Conservation (phyloP, 2,797 vertebrate genomes). For the Emys orbicularis region DNA sequence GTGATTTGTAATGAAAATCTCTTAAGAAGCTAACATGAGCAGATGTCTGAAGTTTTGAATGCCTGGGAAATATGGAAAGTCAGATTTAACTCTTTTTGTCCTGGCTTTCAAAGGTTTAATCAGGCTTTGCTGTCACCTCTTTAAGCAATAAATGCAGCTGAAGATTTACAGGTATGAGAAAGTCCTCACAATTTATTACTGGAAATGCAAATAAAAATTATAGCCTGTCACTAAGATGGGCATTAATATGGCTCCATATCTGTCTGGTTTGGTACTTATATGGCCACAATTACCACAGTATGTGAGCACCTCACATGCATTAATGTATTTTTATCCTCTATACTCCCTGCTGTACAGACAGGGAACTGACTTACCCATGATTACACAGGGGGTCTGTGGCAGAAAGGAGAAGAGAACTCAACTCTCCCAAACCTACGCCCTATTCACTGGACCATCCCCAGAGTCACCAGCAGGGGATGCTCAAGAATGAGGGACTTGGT, state of each 20-base stretch:
- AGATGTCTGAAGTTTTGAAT: neutral
- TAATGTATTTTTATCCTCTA: neutral
- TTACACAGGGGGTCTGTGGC: neutral
- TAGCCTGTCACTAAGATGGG: neutral
- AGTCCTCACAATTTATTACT: neutral
- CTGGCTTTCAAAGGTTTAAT: neutral
- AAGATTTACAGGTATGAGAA: neutral
- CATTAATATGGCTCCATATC: neutral
- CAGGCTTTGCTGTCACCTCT: neutral
- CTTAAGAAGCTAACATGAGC: neutral
- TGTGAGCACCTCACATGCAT: neutral
- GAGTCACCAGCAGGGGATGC: neutral
- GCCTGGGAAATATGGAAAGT: neutral
- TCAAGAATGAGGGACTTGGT: neutral
- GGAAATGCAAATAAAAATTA: neutral
- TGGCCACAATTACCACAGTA: neutral
- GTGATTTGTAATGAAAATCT: neutral
- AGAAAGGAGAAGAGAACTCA: neutral
- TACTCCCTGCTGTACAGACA: neutral
- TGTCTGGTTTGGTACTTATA: accelerated
- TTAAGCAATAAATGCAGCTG: accelerated
- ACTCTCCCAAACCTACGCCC: neutral
- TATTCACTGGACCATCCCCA: accelerated
- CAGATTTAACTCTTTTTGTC: neutral
- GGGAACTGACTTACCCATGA: neutral